Percentiles rank a stretch among this genome's conserved stretches.
phyloP scores from a whole-genome alignment of 1,140 invertebrate species.

The Drosophila sproati region DNA sequence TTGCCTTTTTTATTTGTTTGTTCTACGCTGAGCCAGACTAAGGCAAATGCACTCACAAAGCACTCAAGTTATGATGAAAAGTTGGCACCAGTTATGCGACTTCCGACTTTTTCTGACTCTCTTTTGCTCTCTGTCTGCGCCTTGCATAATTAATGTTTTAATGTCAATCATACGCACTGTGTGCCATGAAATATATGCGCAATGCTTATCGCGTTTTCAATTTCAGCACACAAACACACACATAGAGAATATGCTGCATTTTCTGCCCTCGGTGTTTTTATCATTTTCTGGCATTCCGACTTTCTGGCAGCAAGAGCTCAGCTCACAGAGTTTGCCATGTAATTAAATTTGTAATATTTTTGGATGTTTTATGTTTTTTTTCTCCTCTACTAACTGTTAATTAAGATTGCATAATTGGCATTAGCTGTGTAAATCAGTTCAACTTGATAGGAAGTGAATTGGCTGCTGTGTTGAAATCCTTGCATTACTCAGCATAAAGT shows the following conservation, averaged over 20 bases:
- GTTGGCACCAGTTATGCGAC: conserved; percentile 34
- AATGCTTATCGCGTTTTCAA: conserved; percentile 61
- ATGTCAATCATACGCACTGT: conserved; percentile 81
- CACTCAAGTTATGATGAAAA: conserved; percentile 41
- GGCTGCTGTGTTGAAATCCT: conserved; percentile 10
- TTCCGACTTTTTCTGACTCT: conserved; percentile 26
- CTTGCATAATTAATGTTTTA: conserved; percentile 80
- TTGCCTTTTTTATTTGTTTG: not conserved
- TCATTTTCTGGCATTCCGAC: not conserved
- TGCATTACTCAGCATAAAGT: conserved; percentile 2
- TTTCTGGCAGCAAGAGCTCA: conserved; percentile 15
- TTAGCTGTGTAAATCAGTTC: conserved; percentile 33
- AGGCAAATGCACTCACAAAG: conserved; percentile 38
- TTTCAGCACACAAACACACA: conserved; percentile 20
- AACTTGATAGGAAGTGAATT: not conserved
- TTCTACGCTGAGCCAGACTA: conserved; percentile 3
- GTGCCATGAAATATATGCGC: conserved; percentile 74
- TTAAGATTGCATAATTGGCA: conserved; percentile 33
- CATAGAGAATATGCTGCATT: conserved; percentile 11
- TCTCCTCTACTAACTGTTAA: conserved; percentile 8
- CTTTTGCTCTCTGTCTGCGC: conserved; percentile 29
- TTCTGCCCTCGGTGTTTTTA: not conserved
- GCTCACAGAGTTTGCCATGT: conserved; percentile 48
- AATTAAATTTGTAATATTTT: conserved; percentile 67
- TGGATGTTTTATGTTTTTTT: conserved; percentile 23